Evolutionary conservation across 1,140 invertebrate species (phyloP), one percentile per base, ranked within the genome.

Genomic region (Ostrea edulis): DNA sequence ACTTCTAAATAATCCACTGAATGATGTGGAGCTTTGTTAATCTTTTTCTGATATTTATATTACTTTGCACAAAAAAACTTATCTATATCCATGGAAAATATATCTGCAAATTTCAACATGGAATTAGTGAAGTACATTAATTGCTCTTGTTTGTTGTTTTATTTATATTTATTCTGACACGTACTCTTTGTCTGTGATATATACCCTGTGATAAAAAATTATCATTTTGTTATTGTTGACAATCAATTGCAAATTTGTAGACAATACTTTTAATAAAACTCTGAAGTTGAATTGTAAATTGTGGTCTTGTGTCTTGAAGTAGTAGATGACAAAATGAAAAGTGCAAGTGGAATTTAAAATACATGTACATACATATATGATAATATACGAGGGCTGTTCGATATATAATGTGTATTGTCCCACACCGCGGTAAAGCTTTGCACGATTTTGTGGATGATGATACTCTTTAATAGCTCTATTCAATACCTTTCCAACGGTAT

Each of bases 201-300:
- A 77, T 77, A 77, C 8, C 12, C 68, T 77, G 68, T 77, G 68
- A 77, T 77, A 77, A 9, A 35, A 77, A 77, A 25, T 77, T 77
- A 35, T 2, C 20, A 35, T 77, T 29, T 29, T 77, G 29, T 44
- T 77, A 77, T 77, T 77, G 68, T 77, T 77, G 68, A 77, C 68
- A 77, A 77, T 77, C 68, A 29, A 62, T 14, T n/a, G 25, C 68
- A 77, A 62, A 62, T 7, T 20, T 20, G 17, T 62, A 62, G 5
- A 62, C 2, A 20, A 20, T 17, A 20, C n/a, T 20, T 7, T 62
- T 62, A 62, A 62, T 62, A 62, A 62, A 62, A 7, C n/a, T 62
- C 55, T 62, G 14, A 62, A 62, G 17, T 62, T 62, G 55, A 14
- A 20, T 5, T 20, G 17, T 62, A n/a, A 20, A 14, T 62, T 62